A percentile compares a stretch with the other conserved stretches of the same genome.
phyloP scores from a whole-genome alignment of 1,140 invertebrate genomes.

The Telenomus remus region DNA sequence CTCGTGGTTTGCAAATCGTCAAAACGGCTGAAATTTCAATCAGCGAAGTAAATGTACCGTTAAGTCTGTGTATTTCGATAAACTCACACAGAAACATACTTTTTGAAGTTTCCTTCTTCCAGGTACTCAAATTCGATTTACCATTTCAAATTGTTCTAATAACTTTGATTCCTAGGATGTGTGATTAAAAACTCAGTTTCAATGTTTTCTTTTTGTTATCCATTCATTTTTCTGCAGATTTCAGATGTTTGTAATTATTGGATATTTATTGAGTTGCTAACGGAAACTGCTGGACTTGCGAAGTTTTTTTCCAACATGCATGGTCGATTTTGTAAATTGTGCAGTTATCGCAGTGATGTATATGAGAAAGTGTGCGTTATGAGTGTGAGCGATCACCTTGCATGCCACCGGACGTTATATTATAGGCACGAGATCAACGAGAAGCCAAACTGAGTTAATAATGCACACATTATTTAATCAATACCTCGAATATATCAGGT shows the following conservation, averaged over 20 bases:
- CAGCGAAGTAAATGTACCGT: slow-evolving; percentile 9
- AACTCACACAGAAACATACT: neutral
- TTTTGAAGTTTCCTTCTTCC: neutral
- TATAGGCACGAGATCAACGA: slow-evolving; percentile 30
- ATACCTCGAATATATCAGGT: slow-evolving; percentile 62
- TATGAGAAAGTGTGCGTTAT: slow-evolving; percentile 18
- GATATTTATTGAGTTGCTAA: no score
- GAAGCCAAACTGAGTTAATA: slow-evolving; percentile 60
- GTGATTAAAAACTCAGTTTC: no score
- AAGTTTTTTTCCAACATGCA: neutral
- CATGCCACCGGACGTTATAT: slow-evolving; percentile 64
- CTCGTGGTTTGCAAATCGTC: slow-evolving; percentile 5
- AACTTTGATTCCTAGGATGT: no score
- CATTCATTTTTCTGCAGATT: no score
- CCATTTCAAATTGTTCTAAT: no score
- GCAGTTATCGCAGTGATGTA: slow-evolving; percentile 13
- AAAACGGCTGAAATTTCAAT: slow-evolving; percentile 27
- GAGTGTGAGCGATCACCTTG: slow-evolving; percentile 52
- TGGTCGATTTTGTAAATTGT: slow-evolving; percentile 13
- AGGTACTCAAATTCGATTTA: neutral
- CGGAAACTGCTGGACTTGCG: neutral
- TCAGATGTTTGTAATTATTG: no score
- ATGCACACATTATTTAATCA: slow-evolving; percentile 70
- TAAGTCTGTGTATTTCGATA: neutral
- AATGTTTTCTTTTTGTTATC: no score